phyloP scores from a whole-genome alignment of 2,113 vertebrate species.

The Aegypius monachus region DNA sequence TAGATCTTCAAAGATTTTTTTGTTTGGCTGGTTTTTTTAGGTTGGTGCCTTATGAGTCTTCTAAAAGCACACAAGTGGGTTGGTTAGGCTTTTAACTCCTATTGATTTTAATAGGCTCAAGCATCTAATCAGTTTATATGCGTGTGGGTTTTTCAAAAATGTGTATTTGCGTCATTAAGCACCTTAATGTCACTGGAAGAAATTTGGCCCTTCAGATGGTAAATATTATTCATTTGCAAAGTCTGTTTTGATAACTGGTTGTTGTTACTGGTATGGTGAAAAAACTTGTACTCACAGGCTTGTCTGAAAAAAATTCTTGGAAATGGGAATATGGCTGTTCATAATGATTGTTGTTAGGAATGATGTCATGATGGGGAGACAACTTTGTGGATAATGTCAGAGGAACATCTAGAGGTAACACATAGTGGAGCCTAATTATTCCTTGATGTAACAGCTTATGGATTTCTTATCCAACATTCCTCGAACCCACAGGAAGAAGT shows the following conservation, averaged over 20 bases:
- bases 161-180: accelerated
- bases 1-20: not conserved
- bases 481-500: not conserved
- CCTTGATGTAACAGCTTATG: not conserved
- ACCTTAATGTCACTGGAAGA: not conserved
- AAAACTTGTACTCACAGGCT: not conserved
- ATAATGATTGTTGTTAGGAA: not conserved
- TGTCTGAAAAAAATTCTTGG: not conserved
- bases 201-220: not conserved
- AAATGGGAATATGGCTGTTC: not conserved
- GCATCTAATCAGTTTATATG: not conserved
- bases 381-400: not conserved
- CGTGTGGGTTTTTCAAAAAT: not conserved
- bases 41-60: not conserved
- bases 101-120: not conserved
- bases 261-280: not conserved
- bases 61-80: not conserved
- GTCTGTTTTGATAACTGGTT: not conserved
- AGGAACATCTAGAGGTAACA: not conserved
- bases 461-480: not conserved
- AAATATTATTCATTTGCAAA: not conserved
- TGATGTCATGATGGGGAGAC: not conserved
- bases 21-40: not conserved
- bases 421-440: not conserved
- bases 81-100: not conserved